These are phyloP conservation scores for Apoderus coryli DNA, from an alignment of 2,888 invertebrate species.

Conservation along the genomic window DNA sequence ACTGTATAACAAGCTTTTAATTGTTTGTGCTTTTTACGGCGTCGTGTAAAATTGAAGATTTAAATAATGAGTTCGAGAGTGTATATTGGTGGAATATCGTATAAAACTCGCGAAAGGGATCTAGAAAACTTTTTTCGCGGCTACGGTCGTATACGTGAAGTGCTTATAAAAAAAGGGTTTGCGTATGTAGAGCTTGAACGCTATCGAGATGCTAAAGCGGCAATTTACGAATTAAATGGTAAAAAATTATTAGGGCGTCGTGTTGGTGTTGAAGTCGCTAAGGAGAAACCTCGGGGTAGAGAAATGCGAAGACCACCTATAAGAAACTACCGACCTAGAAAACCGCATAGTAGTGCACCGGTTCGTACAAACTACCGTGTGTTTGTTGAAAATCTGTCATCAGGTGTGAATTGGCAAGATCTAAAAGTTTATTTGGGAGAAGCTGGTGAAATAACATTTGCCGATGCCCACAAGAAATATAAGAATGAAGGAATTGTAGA, in stretches of 20 bases:
- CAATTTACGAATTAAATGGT: constrained; percentile 90
- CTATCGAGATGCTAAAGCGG: constrained; percentile 90
- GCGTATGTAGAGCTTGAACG: constrained; percentile 87
- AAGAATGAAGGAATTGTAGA: constrained; percentile 4
- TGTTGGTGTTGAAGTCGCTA: background rate
- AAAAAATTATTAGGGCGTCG: constrained; percentile 66
- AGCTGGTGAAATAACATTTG: constrained; percentile 1
- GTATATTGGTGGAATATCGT: constrained; percentile 55
- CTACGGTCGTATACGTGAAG: constrained; percentile 53
- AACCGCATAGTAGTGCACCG: background rate
- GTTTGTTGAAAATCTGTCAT: constrained; percentile 3
- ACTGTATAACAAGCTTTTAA: no score
- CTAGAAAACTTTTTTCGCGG: constrained; percentile 60
- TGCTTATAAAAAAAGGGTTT: constrained; percentile 61
- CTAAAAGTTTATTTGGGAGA: background rate
- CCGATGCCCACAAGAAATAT: constrained; percentile 4
- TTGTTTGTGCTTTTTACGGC: no score
- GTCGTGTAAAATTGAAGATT: no score
- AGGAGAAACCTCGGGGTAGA: background rate
- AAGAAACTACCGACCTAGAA: background rate
- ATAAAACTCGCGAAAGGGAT: constrained; percentile 54
- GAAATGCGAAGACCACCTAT: background rate
- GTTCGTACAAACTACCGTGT: background rate
- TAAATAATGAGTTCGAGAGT: constrained; percentile 45
- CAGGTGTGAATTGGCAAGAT: background rate